phyloP scores from a whole-genome alignment of 2,888 invertebrate genomes.

The Leptinotarsa peninsularis region DNA sequence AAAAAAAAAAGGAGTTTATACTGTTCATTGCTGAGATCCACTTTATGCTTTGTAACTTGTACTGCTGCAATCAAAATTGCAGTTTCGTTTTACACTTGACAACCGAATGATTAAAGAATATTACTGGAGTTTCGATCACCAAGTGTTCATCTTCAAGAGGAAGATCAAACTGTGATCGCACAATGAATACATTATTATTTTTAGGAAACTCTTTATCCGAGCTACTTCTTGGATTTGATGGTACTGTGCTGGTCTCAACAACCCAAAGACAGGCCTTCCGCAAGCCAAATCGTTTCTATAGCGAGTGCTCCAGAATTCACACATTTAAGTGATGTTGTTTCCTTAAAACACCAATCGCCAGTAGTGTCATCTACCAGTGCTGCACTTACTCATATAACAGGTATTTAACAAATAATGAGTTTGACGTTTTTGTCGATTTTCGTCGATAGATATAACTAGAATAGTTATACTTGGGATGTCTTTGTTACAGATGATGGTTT shows the following conservation, averaged over 20 bases:
- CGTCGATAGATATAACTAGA: no score
- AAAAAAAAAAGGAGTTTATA: no score
- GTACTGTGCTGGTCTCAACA: constrained; percentile 95
- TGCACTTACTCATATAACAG: constrained; percentile 67
- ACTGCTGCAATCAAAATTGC: no score
- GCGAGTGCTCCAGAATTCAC: constrained; percentile 93
- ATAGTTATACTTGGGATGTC: neutral
- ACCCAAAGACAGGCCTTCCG: constrained; percentile 88
- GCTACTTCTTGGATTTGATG: constrained; percentile 93
- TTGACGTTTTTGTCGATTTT: neutral
- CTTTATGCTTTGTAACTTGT: no score
- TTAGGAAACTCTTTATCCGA: constrained; percentile 84
- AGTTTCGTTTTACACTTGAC: no score
- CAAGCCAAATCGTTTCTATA: constrained; percentile 93
- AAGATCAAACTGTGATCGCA: no score
- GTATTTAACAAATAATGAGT: constrained; percentile 52
- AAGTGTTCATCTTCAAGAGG: no score
- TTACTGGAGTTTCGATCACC: no score
- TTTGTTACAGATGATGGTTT: constrained; percentile 63
- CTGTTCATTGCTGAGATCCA: no score
- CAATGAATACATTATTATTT: constrained; percentile 27
- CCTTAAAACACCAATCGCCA: constrained; percentile 76
- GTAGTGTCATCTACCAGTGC: constrained; percentile 74
- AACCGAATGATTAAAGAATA: no score
- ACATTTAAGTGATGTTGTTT: constrained; percentile 84